Evolutionary conservation across 1,140 invertebrate genomes (phyloP).

Genomic region (Ceratosolen solmsi): DNA sequence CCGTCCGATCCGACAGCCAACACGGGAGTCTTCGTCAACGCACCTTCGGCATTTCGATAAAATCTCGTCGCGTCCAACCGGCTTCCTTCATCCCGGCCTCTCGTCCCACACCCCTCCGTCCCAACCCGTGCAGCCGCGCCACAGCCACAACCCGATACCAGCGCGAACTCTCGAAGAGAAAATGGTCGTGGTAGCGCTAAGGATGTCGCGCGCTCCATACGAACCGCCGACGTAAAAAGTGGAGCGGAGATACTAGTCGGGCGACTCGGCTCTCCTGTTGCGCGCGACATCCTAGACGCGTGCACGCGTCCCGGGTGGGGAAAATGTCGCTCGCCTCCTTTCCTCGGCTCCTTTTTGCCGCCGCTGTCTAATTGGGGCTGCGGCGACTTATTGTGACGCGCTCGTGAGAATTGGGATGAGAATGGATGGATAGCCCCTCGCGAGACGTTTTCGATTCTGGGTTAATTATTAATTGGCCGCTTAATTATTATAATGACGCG

Average conservation of each 20-base stretch:
- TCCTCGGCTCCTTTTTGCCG: slow-evolving; percentile 41
- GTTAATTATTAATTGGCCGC: slow-evolving; percentile 42
- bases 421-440: slow-evolving; percentile 19
- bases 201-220: slow-evolving; percentile 32
- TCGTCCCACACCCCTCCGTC: neutral
- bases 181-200: slow-evolving; percentile 19
- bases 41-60: slow-evolving; percentile 45
- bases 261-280: slow-evolving; percentile 8
- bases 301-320: neutral
- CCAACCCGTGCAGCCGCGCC: too few relatives aligned
- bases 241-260: slow-evolving; percentile 21
- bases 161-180: slow-evolving; percentile 33
- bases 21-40: too few relatives aligned
- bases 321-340: slow-evolving; percentile 44
- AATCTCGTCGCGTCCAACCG: neutral
- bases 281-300: neutral
- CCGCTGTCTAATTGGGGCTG: neutral
- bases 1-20: too few relatives aligned
- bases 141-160: slow-evolving; percentile 22
- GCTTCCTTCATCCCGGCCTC: neutral
- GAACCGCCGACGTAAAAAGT: slow-evolving; percentile 36
- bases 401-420: slow-evolving; percentile 68
- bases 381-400: neutral
- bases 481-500: too few relatives aligned
- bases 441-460: slow-evolving; percentile 23